Evolutionary conservation across 2,113 vertebrate species (phyloP), one percentile per base, ranked within the genome.

Genomic region (Dipodomys merriami): DNA sequence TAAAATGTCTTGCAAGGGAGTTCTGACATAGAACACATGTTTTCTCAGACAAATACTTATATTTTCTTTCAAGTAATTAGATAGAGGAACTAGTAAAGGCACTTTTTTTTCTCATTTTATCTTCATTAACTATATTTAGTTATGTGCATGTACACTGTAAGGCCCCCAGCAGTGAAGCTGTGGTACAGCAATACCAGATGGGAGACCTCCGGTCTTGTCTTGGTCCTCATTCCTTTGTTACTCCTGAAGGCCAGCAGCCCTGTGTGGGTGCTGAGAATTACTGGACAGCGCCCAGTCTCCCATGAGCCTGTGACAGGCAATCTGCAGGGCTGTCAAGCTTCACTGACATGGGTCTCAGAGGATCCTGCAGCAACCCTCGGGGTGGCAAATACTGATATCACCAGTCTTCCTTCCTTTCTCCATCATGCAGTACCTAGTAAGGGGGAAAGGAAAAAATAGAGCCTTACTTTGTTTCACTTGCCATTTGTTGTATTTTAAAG

Each of bases 51-150:
- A 83, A 2, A 86, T 91, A 78, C 71, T 97, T 96, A 95, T 96
- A 94, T 95, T 96, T 96, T 96, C 89, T 95, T 95, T 95, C 46
- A 94, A 88, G 78, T 96, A 78, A 95, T 96, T 82, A 88, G 90
- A 69, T 92, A 83, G 4, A 79, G 60, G 46, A 83, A 88, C 93
- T 96, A 94, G 65, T 91, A 90, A 95, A 92, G 53, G 72, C 49
- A 64, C 94, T 96, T 96, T 80, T 83, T 71, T 83, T 71, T 22
- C 64, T 78, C 57, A 20, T 57, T 86, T 94, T 72, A 81, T 91
- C 81, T 86, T 94, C 71, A 91, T 19, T 73, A 91, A 86, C 81
- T 86, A 83, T 57, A 57, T 16, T 57, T 57, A 94, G 78, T 39
- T 71, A 64, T 90, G 87, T 94, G 86, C 88, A 64, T 81, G 77